Base-by-base conservation (phyloP, 2,888 invertebrate species). In the Gortyna flavago region DNA sequence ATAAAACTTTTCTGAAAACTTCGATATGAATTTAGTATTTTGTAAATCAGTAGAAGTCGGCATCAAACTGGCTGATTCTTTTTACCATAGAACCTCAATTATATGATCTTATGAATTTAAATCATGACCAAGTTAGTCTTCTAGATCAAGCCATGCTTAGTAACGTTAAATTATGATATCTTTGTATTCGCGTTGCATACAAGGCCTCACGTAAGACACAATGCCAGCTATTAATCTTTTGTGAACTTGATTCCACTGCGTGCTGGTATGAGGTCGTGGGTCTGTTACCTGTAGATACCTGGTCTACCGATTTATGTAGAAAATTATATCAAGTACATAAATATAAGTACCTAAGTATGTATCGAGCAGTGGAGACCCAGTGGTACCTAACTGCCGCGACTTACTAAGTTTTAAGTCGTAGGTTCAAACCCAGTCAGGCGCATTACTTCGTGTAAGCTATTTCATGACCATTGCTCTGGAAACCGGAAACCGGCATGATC, bases 161-260 rank as follows among this genome's bases (percentile, higher is more conserved):
- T 85, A 78, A 72, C 72, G 44, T 73, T 32, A 35, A 72, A 71
- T 72, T 83, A 83, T 59, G 32, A 51, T 65, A 70, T 38, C 3
- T 66, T 72, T 70, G 70, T 73, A 90, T 90, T 89, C 88, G 38
- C 59, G 62, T 71, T 88, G 74, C 77, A 87, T 77, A 4, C 81
- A 74, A 87, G 86, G 89, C 72, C 85, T 81, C 79, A 79, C 79
- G 84, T 85, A 79, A 66, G 21, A 64, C 54, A 77, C 83, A 82
- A 73, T 81, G 85, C 75, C 73, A 66, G 69, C 81, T 64, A 87
- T 85, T 65, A 83, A 69, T 87, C 83, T 79, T 78, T 75, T 35
- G 77, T 85, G 88, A 87, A 89, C 89, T 89, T 90, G 88, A 76
- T 77, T 75, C 69, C 72, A 68, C 76, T 81, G 72, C 72, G 80